Conservation (phyloP, 2,113 vertebrate genomes). For the Periophthalmodon schlosseri region DNA sequence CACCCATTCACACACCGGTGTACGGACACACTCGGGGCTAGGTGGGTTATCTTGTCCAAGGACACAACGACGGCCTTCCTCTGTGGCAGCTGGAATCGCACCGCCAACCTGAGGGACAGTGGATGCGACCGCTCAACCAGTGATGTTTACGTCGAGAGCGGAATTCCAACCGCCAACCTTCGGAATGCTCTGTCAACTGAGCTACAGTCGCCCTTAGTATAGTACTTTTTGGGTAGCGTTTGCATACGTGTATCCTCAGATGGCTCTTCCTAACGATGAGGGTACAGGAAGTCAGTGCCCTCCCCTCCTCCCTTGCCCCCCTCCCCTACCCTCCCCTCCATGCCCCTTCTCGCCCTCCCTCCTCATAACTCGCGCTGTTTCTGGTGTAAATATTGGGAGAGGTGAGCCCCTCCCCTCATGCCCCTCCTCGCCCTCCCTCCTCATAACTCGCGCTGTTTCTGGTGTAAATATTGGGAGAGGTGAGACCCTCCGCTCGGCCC, state of each 20-base stretch:
- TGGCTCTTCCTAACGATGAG: constrained; percentile 35
- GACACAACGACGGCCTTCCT: too few relatives aligned
- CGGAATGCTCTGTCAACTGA: too few relatives aligned
- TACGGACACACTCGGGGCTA: too few relatives aligned
- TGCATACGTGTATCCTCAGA: neutral
- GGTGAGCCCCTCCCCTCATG: constrained; percentile 66
- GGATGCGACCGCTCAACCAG: too few relatives aligned
- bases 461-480: constrained; percentile 74
- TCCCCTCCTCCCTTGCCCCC: constrained; percentile 38
- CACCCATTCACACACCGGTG: too few relatives aligned
- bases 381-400: constrained; percentile 73
- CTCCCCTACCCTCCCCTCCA: too few relatives aligned
- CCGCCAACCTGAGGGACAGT: too few relatives aligned
- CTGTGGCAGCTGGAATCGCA: too few relatives aligned
- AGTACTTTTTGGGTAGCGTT: neutral
- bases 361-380: constrained; percentile 71
- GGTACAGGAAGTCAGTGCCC: constrained; percentile 52
- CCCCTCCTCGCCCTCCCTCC: constrained; percentile 20
- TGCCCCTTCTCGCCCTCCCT: constrained; percentile 5
- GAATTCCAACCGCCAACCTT: too few relatives aligned
- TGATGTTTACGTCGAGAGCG: too few relatives aligned
- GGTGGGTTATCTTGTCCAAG: too few relatives aligned
- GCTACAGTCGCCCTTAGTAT: too few relatives aligned
- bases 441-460: constrained; percentile 73
- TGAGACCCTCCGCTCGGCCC: constrained; percentile 64